Conservation (phyloP, 2,113 vertebrate species). For the Poecilia latipinna region DNA sequence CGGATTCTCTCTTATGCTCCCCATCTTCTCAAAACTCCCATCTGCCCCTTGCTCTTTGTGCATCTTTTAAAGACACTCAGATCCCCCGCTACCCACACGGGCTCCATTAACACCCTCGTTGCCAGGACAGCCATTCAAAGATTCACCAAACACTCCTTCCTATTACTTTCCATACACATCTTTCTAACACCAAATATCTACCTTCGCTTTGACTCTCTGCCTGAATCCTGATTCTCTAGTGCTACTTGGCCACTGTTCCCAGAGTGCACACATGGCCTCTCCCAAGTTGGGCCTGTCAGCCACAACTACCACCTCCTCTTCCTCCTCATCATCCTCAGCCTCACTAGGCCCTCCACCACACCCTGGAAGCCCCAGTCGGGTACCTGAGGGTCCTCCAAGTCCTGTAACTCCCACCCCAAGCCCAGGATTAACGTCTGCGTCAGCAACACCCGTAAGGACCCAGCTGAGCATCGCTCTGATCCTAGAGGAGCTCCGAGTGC, state of each 20-base stretch:
- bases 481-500: conserved; percentile 88
- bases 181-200: conserved; percentile 23
- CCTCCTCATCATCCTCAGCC: conserved; percentile 76
- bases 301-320: conserved; percentile 79
- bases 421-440: conserved; percentile 81
- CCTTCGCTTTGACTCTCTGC: conserved; percentile 20
- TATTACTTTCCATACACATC: conserved; percentile 37
- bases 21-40: conserved; percentile 56
- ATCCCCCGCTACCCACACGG: conserved; percentile 24
- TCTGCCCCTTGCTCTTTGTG: conserved; percentile 22
- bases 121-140: conserved; percentile 42
- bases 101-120: conserved; percentile 29
- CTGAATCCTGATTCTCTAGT: conserved; percentile 37
- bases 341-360: conserved; percentile 78
- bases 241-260: conserved; percentile 27
- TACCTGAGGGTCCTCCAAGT: conserved; percentile 84
- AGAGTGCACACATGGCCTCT: conserved; percentile 76
- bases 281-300: conserved; percentile 82
- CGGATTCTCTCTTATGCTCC: conserved; percentile 58
- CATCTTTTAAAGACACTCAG: conserved; percentile 47
- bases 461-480: conserved; percentile 83
- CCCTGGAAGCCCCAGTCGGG: conserved; percentile 76
- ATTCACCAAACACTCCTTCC: conserved; percentile 35
- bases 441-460: conserved; percentile 74
- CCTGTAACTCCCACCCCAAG: conserved; percentile 81